Evolutionary conservation across 2,113 vertebrate genomes (phyloP), one percentile per base, ranked within the genome.

Genomic region (Corvus moneduloides): DNA sequence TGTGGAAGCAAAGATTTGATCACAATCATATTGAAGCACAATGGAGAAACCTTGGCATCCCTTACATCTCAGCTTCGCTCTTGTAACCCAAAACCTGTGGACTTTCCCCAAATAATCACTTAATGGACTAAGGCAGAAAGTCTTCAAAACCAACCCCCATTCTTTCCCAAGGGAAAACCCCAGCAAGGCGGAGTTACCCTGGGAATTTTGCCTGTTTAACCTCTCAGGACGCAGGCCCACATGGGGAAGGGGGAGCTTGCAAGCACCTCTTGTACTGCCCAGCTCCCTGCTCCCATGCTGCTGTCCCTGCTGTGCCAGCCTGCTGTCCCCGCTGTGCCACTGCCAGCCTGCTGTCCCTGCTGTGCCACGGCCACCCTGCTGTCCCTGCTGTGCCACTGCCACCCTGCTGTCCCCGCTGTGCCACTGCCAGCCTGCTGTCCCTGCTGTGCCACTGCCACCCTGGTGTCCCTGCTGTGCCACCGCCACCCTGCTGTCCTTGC

Each of bases 11-110:
- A 75, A 78, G 43, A 48, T 56, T 86, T 79, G 16, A 59, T 67
- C 52, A 48, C 0, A 0, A 26, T 61, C 73, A 28, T 7, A 59
- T 0, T 63, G 59, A 77, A 66, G 28, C 41, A 67, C 0, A 4
- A 58, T 22, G 28, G 64, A 69, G 71, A 86, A 94, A 67, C 27
- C 14, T 39, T 2, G 1, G 58, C 23, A 32, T 49, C 20, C 52
- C 56, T 44, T 10, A 49, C 75, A 73, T 16, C 46, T 13, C 0
- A 0, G 2, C 59, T 52, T 10, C 71, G 84, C 18, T 89, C 64
- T 17, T n/a, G 11, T n/a, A 75, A 74, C 23, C 39, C 48, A 43
- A 87, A 93, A 52, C 27, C 27, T 7, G 20, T 0, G 51, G 64
- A 55, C 28, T 51, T 75, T 7, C 62, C 62, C 61, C 82, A 93